Evolutionary conservation across 2,113 vertebrate species (phyloP).

Genomic region (Recurvirostra avosetta): DNA sequence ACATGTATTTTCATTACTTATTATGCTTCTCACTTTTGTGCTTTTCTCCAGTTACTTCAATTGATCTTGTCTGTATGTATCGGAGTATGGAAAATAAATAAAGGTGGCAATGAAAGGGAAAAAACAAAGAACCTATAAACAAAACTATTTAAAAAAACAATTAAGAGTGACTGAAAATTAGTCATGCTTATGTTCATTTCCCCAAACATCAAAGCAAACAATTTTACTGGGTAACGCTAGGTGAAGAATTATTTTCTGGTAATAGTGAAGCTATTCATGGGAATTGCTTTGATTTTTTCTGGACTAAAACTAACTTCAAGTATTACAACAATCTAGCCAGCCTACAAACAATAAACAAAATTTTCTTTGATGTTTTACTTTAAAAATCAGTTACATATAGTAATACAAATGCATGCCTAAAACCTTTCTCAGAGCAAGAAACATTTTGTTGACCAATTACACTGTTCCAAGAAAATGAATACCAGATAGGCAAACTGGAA

Average conservation of each 20-base stretch:
- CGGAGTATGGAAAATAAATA: not conserved
- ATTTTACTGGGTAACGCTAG: not conserved
- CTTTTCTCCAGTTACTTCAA: not conserved
- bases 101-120: not conserved
- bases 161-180: not conserved
- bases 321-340: not conserved
- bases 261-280: not conserved
- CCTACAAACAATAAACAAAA: not conserved
- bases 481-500: slow-evolving; percentile 46
- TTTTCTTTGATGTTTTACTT: not conserved
- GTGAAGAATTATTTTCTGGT: not conserved
- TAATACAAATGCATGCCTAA: slow-evolving; percentile 11
- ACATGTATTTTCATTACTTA: not conserved
- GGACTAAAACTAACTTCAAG: not conserved
- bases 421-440: not conserved
- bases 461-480: slow-evolving; percentile 37
- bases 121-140: not conserved
- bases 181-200: not conserved
- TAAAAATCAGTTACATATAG: slow-evolving; percentile 5
- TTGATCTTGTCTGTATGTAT: not conserved
- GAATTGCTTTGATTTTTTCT: not conserved
- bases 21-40: not conserved
- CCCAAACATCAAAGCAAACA: not conserved
- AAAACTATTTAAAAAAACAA: not conserved
- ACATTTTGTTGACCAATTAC: not conserved